These are phyloP conservation scores for Menidia beryllina DNA, from an alignment of 2,113 vertebrate species.

Conservation along the genomic window DNA sequence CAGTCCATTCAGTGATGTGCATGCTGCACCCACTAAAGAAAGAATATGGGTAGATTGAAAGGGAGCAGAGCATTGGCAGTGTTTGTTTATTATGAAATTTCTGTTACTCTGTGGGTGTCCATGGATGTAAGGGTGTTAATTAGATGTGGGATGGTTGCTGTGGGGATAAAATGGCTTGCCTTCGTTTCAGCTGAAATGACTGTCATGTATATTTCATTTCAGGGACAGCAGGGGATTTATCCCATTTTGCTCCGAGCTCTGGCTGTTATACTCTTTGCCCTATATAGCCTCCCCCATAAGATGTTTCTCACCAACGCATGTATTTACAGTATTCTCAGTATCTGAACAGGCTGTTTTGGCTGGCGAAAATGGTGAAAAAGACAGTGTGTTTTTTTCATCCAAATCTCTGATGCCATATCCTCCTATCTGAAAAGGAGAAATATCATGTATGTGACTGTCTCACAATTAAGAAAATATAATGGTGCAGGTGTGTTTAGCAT, in stretches of 20 bases:
- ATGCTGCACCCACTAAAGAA: conserved; percentile 27
- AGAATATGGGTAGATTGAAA: conserved; percentile 35
- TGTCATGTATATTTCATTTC: conserved; percentile 73
- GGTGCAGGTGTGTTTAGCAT: neutral
- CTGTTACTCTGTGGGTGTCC: conserved; percentile 34
- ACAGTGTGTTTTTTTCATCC: too few relatives aligned
- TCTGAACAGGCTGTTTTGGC: conserved; percentile 4
- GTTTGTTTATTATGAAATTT: conserved; percentile 51
- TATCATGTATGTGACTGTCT: neutral
- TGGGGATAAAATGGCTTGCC: conserved; percentile 40
- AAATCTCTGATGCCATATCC: too few relatives aligned
- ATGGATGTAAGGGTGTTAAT: conserved; percentile 28
- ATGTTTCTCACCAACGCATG: conserved; percentile 6
- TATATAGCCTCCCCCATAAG: conserved; percentile 35
- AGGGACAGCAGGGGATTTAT: conserved; percentile 51
- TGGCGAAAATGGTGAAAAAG: too few relatives aligned
- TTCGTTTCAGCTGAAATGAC: conserved; percentile 45
- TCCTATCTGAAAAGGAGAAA: neutral
- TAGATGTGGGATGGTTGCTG: conserved; percentile 33
- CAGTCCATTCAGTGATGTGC: conserved; percentile 15
- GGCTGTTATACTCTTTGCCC: conserved; percentile 46
- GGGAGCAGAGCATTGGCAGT: conserved; percentile 13
- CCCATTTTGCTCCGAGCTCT: conserved; percentile 51
- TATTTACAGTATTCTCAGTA: neutral
- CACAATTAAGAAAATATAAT: neutral